These are phyloP conservation scores for Rhagonycha fulva DNA, from an alignment of 2,888 invertebrate species.

Conservation along the genomic window DNA sequence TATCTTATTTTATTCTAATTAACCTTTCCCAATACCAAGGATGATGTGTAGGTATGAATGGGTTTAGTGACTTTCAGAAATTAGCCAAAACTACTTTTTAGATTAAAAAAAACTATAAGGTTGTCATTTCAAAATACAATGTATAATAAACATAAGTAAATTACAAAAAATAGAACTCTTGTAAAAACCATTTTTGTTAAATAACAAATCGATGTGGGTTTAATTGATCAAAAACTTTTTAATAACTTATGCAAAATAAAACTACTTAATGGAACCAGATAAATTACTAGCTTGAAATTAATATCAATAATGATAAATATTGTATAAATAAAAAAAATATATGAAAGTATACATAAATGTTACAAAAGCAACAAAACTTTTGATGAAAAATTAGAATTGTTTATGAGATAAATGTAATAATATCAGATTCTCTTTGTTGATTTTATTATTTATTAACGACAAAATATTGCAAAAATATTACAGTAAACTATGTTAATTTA, in stretches of 20 bases:
- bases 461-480: no score
- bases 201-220: background rate
- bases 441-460: no score
- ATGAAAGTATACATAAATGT: no score
- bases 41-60: background rate
- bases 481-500: no score
- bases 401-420: no score
- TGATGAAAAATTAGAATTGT: no score
- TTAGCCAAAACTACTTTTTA: background rate
- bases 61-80: background rate
- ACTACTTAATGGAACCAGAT: no score
- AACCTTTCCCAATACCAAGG: background rate
- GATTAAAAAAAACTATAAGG: background rate
- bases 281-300: background rate
- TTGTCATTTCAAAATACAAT: background rate
- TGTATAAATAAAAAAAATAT: background rate
- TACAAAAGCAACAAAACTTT: no score
- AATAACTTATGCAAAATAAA: background rate
- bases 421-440: no score
- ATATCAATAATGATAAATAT: background rate
- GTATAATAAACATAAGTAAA: background rate
- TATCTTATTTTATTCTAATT: background rate
- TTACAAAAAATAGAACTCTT: background rate
- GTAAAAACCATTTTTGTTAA: background rate
- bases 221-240: background rate